Conservation (phyloP, 2,113 vertebrate genomes). For the Agapornis roseicollis region DNA sequence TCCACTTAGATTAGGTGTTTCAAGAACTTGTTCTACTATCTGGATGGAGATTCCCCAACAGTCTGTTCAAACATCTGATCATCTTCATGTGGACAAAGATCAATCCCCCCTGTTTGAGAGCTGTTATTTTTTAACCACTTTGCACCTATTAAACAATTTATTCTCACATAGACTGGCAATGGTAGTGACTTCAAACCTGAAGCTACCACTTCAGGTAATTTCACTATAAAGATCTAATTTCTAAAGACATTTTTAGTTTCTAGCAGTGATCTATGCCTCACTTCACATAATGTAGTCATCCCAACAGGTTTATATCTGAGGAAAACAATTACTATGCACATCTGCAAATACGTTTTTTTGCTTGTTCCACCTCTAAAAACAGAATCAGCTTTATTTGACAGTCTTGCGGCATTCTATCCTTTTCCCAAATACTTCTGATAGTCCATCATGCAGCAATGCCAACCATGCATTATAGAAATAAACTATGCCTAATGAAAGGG, state of each 20-base stretch:
- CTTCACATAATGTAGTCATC: background rate
- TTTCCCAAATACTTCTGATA: background rate
- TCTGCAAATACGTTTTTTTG: background rate
- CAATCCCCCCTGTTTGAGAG: rapidly evolving
- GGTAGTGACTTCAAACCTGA: background rate
- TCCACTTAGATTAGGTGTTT: background rate
- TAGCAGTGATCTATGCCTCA: background rate
- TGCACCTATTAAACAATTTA: background rate
- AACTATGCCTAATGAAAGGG: background rate
- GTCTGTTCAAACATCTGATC: background rate
- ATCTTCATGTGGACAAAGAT: background rate
- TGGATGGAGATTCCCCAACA: background rate
- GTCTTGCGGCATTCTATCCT: background rate
- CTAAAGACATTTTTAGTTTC: background rate
- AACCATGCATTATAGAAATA: background rate
- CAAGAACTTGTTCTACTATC: background rate
- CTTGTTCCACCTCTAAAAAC: background rate
- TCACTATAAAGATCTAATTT: background rate
- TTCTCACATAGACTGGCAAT: background rate
- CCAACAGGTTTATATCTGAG: background rate
- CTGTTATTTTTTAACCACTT: background rate
- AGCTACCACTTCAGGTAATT: background rate
- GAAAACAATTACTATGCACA: background rate
- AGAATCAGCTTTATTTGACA: background rate
- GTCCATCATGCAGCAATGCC: background rate